Evolutionary conservation across 1,140 invertebrate genomes (phyloP), one percentile per base, ranked within the genome.

Genomic region (Trypoxylus dichotomus): DNA sequence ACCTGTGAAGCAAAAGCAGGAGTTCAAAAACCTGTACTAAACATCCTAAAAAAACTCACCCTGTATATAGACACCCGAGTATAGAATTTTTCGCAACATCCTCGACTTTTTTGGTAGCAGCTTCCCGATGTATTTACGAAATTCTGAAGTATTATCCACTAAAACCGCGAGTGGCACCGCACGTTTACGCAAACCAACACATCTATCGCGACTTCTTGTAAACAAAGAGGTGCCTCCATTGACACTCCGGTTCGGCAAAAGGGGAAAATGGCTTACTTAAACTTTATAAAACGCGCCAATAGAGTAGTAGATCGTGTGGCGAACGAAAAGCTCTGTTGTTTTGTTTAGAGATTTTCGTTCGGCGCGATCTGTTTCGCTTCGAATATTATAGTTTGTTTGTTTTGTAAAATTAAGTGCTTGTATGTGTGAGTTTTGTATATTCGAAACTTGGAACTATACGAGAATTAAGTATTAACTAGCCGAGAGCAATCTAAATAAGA

Each of bases 371-470:
- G 47, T 54, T 54, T 54, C 19, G 47, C 19, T n/a, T 54, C 47
- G 15, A 54, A 54, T 54, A 54, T 54, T 54, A 54, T 54, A 54
- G 47, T 54, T 54, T 54, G 47, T 54, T 54, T 54, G 47, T 54
- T 54, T 54, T 54, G 47, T 54, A n/a, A 54, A 54, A 54, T 54
- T 54, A 54, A 54, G 47, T 54, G 47, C 47, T n/a, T 15, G 47
- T 5, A n/a, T 54, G 15, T 54, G 47, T 5, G 19, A 19, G 47
- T n/a, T 54, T 6, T n/a, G 47, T 54, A 37, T 37, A 37, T 37
- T 8, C 5, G 32, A 37, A 37, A 37, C 32, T 8, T 5, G 32
- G 10, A 37, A 37, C 32, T 37, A 37, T 37, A 37, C n/a, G 47
- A 19, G 47, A 54, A 54, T 54, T 54, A 54, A 19, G 47, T 54